Base-by-base conservation (phyloP, 1,140 invertebrate genomes). In the Meloidogyne hapla region DNA sequence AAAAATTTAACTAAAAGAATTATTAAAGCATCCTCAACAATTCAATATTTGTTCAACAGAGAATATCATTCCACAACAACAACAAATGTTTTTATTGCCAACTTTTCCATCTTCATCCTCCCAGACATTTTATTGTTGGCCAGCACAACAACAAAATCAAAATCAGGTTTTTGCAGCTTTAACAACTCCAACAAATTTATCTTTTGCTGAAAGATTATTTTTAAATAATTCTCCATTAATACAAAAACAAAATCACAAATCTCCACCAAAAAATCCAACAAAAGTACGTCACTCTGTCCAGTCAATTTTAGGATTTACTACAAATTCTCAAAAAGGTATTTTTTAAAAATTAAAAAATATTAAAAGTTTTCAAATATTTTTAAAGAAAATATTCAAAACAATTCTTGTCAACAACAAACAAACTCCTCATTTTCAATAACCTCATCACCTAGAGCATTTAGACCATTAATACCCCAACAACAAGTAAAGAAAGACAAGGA, bases 211-310 rank as follows among this genome's bases (percentile, higher is more conserved):
- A n/a, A n/a, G n/a, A 69, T 26, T 56, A 48, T 63, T 42, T 70
- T 15, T 26, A 21, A 48, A 13, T 26, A 38, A 25, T 38, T 4
- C 62, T 63, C 68, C 13, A 9, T 28, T 63, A 63, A 48, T 8
- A 25, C 70, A 23, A 23, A 8, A 3, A 48, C 38, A 62, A 12
- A 23, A 5, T 1, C 69, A 28, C 23, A 62, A 63, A 23, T 33
- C 23, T 1, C 38, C 26, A 26, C 23, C 33, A 18, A 63, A 64
- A n/a, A 40, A 33, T 1, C 21, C 21, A n/a, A 67, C 4, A 64
- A 73, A 73, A 63, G 56, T 73, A 23, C 56, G 70, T 23, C 70
- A 73, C 63, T 73, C 70, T 33, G 70, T 73, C 13, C 70, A 73
- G 12, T 65, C 70, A 18, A 73, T 73, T 64, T 73, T 73, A 38